Percentiles rank a stretch among this genome's conserved stretches.
Conservation (phyloP, 2,113 vertebrate genomes). For the Anolis sagrei region DNA sequence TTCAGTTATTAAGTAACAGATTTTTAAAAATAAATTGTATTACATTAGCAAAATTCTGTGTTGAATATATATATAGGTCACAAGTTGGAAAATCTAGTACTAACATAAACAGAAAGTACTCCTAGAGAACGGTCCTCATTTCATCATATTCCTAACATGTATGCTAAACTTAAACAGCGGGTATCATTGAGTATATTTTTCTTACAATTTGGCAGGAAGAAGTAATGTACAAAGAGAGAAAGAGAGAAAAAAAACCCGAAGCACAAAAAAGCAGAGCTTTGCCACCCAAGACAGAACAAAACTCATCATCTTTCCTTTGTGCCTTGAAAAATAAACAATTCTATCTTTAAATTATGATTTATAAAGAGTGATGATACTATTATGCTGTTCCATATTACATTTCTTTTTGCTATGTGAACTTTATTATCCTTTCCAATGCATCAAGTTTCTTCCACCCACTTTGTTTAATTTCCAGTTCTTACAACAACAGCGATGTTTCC, state of each 20-base stretch:
- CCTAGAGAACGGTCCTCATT: neutral
- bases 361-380: neutral
- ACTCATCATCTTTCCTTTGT: neutral
- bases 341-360: neutral
- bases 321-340: neutral
- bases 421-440: slow-evolving; percentile 22
- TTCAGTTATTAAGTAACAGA: no score
- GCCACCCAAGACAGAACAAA: neutral
- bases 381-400: neutral
- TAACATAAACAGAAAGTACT: neutral
- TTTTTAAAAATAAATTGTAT: no score
- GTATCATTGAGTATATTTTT: neutral
- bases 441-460: slow-evolving; percentile 66
- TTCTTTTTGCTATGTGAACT: neutral
- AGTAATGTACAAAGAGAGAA: neutral
- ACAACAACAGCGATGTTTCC: slow-evolving; percentile 63
- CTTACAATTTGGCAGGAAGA: neutral
- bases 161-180: neutral
- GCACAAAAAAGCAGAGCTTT: neutral
- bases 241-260: neutral
- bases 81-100: neutral
- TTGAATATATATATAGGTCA: neutral
- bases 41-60: neutral
- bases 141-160: neutral
- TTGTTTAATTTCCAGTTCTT: slow-evolving; percentile 63